Base-by-base conservation (phyloP, 2,113 vertebrate species). In the Athene cunicularia region DNA sequence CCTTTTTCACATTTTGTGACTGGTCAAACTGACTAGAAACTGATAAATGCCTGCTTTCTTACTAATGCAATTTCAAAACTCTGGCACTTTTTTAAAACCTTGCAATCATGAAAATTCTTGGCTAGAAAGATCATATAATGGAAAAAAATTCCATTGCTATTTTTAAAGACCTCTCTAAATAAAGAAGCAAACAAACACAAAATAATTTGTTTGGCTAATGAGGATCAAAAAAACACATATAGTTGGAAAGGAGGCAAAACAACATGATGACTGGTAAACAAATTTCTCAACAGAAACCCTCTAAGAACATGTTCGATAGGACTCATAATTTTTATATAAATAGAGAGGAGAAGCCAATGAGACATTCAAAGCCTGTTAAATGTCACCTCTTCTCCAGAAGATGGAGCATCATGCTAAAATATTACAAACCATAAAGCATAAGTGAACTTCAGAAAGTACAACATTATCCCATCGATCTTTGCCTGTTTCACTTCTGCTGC, bases 341-440 rank as follows among this genome's bases (percentile, higher is more conserved):
- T 9, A 18, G 18, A 62, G 18, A 53, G 47, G 12, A 68, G 37
- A 70, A 50, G 26, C 26, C n/a, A 67, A 47, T 9, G 15, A 87
- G 74, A 47, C n/a, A 56, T 39, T 79, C 33, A 60, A 52, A 85
- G 47, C 26, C 66, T 79, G 47, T 24, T 88, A 90, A 85, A 82
- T 85, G 43, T 22, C 70, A 90, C 43, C 33, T 52, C 23, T 75
- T 85, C 52, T 70, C 90, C 90, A 95, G 88, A 90, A 95, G 92
- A 80, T 80, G 79, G 85, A 96, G 88, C 58, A 88, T 94, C 60
- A 39, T 56, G 39, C 70, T 80, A 75, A 85, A 93, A 72, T 27
- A 90, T 43, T 16, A 33, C 30, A 43, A 79, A 85, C 19, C 22
- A 58, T 71, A 68, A 92, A 68, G 35, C 9, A 0, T 5, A 74